Evolutionary conservation across 2,797 vertebrate genomes (phyloP).

Genomic region (Percopsis omiscomaycus): DNA sequence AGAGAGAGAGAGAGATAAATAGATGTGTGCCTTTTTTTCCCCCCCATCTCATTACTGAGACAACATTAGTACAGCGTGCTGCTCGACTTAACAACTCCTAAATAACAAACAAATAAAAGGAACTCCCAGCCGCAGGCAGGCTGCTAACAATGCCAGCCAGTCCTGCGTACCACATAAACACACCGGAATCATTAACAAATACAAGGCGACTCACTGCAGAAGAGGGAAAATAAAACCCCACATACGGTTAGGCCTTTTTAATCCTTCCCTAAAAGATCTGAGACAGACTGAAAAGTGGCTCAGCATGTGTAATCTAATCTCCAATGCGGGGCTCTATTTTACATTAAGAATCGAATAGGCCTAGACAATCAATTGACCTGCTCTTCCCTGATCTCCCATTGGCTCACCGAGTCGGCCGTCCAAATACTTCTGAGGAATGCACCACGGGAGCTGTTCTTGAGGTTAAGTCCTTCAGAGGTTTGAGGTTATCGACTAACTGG

Average conservation of each 20-base stretch:
- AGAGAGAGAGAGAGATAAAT: conserved; percentile 34
- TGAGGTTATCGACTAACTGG: conserved; percentile 23
- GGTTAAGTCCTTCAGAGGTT: conserved; percentile 29
- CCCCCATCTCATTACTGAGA: conserved; percentile 46
- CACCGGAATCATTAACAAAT: conserved; percentile 19
- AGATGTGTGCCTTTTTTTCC: conserved; percentile 41
- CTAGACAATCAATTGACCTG: conserved; percentile 34
- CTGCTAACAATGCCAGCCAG: conserved; percentile 23
- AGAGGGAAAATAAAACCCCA: not conserved
- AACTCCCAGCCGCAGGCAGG: conserved; percentile 8
- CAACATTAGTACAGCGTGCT: conserved; percentile 37
- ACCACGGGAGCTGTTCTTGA: conserved; percentile 20
- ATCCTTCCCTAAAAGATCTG: conserved; percentile 13
- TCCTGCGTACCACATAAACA: conserved; percentile 26
- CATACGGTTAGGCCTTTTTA: not conserved
- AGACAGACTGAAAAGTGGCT: conserved; percentile 19
- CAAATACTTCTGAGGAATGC: conserved; percentile 24
- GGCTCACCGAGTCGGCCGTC: conserved; percentile 24
- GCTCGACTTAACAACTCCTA: conserved; percentile 45
- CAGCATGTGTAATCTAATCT: conserved; percentile 30
- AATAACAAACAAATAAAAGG: conserved; percentile 39
- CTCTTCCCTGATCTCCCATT: conserved; percentile 12
- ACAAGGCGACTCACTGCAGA: not conserved
- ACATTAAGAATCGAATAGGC: conserved; percentile 29
- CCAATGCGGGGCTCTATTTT: conserved; percentile 19